Base-by-base conservation (phyloP, 2,888 invertebrate genomes). In the Lymantria dispar region DNA sequence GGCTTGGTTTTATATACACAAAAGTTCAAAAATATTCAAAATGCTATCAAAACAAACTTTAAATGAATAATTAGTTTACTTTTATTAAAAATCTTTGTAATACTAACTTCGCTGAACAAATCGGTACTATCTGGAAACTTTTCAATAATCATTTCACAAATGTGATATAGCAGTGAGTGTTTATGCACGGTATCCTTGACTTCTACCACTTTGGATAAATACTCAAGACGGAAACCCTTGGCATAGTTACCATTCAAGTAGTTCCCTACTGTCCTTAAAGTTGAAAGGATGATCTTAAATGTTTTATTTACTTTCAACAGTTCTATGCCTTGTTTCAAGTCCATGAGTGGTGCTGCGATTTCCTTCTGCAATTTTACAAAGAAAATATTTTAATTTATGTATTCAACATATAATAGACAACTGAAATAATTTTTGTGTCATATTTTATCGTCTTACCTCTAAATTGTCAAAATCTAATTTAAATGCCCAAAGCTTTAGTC, bases 111-210 rank as follows among this genome's bases (percentile, higher is more conserved):
- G 45, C 98, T 98, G 87, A 99, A 99, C 62, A 99, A 94, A 92
- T 99, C 99, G 13, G 97, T 96, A 14, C 97, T 97, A 67, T 98
- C 98, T 0, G 98, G 96, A 85, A 96, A 98, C 83, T 98, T 97
- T 77, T 99, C 98, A 92, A 98, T 96, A 57, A 99, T 98, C 93
- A 99, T 98, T 84, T 97, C 97, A 82, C 99, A 99, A 62, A 99
- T 93, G 85, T 99, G 99, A 86, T 99, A 98, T 55, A 99, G 93
- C 55, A 99, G 92, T 7, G 99, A 98, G 88, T 99, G 99, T 85
- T 99, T 99, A 85, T 99, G 98, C 39, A 99, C 98, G 0, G 99
- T 99, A 86, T 99, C 99, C 90, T 99, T 98, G 41, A 99, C 98
- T 92, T 99, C 98, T 75, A 98, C 98, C 72, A 98, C 97, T 92